Conservation (phyloP, 1,140 invertebrate genomes). For the Phthorimaea operculella region DNA sequence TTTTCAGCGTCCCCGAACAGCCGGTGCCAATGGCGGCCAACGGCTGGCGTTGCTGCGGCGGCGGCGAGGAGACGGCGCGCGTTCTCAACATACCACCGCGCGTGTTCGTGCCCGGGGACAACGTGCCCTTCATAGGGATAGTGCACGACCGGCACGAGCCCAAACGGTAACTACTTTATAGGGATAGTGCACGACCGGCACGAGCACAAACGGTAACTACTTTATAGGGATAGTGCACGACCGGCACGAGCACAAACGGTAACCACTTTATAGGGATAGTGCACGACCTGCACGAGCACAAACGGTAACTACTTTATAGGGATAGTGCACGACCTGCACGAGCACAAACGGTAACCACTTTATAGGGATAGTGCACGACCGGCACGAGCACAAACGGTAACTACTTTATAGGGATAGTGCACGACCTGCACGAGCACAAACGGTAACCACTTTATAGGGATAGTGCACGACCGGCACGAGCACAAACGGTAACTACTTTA, state of each 20-base stretch:
- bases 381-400: too few species aligned
- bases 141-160: conserved; percentile 22
- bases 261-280: conserved; percentile 23
- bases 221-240: conserved; percentile 26
- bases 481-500: too few species aligned
- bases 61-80: neutral
- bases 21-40: too few species aligned
- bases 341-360: too few species aligned
- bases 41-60: neutral
- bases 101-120: conserved; percentile 29
- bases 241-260: conserved; percentile 25
- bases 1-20: too few species aligned
- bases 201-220: conserved; percentile 22
- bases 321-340: too few species aligned
- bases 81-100: conserved; percentile 22
- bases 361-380: too few species aligned
- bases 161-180: conserved; percentile 21
- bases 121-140: conserved; percentile 35
- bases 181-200: conserved; percentile 25
- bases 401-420: too few species aligned
- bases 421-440: too few species aligned
- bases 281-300: conserved; percentile 20
- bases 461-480: too few species aligned
- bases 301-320: conserved; percentile 19
- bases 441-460: too few species aligned